Percentiles rank a stretch among this genome's conserved stretches.
These are phyloP conservation scores for Rhingia rostrata DNA, from an alignment of 2,888 invertebrate species.

Conservation along the genomic window DNA sequence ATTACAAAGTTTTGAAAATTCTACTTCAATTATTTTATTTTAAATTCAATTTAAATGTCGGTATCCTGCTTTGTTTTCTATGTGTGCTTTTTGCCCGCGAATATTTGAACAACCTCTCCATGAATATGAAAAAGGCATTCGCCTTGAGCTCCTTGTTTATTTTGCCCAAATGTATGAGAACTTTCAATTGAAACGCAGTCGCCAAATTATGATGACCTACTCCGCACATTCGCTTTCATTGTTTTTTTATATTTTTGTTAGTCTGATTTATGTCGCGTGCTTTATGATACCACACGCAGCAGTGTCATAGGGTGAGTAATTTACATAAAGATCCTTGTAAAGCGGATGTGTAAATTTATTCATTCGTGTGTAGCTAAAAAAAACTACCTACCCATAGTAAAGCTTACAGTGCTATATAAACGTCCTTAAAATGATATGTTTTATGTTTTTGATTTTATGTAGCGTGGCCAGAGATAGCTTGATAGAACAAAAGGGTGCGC, in stretches of 20 bases:
- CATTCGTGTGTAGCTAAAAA: conserved; percentile 56
- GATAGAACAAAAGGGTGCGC: neutral
- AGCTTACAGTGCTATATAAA: conserved; percentile 42
- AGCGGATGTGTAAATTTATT: conserved; percentile 70
- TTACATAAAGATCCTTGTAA: conserved; percentile 67
- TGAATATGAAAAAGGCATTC: conserved; percentile 23
- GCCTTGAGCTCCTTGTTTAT: conserved; percentile 23
- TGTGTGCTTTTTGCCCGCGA: neutral
- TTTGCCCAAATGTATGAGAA: conserved; percentile 20
- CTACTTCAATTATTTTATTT: conserved; percentile 18
- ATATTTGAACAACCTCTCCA: conserved; percentile 40
- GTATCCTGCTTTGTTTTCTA: neutral
- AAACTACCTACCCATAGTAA: conserved; percentile 38
- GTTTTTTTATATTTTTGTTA: conserved; percentile 6
- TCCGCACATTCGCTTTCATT: conserved; percentile 46
- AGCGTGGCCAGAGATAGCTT: neutral
- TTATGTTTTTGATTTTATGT: conserved; percentile 65
- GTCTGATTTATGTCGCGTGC: conserved; percentile 47
- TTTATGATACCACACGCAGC: conserved; percentile 48
- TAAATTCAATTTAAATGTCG: conserved; percentile 46
- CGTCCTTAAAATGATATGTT: conserved; percentile 59
- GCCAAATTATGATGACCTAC: conserved; percentile 71
- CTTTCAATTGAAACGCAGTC: conserved; percentile 68
- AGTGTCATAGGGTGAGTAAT: conserved; percentile 42
- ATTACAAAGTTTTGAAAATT: too few species aligned